A percentile compares a stretch with the other conserved stretches of the same genome.
Evolutionary conservation across 2,797 vertebrate species (phyloP).

Genomic region (Hephaestus fuliginosus): DNA sequence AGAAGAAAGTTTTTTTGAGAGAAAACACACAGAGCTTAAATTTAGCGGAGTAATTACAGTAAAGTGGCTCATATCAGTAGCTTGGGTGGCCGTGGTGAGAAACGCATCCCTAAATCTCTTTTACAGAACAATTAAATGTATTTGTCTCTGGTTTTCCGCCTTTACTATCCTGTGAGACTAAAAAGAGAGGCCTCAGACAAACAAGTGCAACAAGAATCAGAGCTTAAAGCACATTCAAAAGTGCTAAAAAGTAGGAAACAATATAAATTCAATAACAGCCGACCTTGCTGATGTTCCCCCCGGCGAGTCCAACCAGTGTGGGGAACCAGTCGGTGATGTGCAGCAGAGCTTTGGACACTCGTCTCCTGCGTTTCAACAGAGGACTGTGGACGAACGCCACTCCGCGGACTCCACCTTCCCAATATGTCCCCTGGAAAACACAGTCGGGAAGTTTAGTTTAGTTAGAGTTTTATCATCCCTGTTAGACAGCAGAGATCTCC

Average conservation of each 20-base stretch:
- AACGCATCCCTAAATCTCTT: constrained; percentile 4
- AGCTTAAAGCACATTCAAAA: neutral
- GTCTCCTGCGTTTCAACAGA: constrained; percentile 88
- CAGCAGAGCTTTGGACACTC: constrained; percentile 90
- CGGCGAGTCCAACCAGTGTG: constrained; percentile 91
- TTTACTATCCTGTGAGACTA: neutral
- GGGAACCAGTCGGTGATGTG: constrained; percentile 99
- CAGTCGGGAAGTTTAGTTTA: neutral
- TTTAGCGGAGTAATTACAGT: neutral
- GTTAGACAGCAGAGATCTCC: neutral
- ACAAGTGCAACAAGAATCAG: neutral
- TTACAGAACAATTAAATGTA: constrained; percentile 7
- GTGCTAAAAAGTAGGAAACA: neutral
- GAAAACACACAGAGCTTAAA: neutral
- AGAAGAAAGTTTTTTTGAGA: neutral
- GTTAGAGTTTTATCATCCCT: rapidly evolving
- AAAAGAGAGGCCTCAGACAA: neutral
- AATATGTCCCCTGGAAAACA: constrained; percentile 90
- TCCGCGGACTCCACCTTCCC: constrained; percentile 95
- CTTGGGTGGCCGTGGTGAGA: neutral
- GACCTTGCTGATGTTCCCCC: constrained; percentile 87
- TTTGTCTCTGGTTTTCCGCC: neutral
- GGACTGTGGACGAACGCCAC: constrained; percentile 97
- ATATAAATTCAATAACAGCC: neutral
- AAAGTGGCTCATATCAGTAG: neutral